These are phyloP conservation scores for Ceratotherium simum DNA, from an alignment of 2,113 vertebrate genomes.

Conservation along the genomic window DNA sequence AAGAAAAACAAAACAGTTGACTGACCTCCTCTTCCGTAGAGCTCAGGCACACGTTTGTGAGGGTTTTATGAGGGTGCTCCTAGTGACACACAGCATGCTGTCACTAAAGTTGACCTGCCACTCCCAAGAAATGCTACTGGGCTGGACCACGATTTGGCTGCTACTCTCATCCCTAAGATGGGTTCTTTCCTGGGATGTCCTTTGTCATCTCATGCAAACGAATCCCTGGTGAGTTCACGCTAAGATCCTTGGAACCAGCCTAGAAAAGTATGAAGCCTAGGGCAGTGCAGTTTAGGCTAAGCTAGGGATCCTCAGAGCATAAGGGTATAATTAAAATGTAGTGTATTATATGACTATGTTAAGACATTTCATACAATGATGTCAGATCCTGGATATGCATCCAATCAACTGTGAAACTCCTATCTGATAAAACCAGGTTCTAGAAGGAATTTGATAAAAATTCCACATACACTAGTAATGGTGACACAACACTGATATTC, in stretches of 20 bases:
- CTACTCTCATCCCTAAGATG: background rate
- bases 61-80: background rate
- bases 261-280: background rate
- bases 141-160: background rate
- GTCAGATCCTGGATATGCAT: background rate
- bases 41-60: background rate
- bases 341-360: background rate
- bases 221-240: background rate
- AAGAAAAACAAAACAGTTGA: background rate
- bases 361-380: background rate
- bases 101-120: background rate
- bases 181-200: background rate
- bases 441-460: constrained; percentile 42
- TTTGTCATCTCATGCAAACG: background rate
- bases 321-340: background rate
- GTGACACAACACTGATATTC: background rate
- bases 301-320: background rate
- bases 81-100: background rate
- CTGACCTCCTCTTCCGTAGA: background rate
- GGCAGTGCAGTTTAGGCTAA: background rate
- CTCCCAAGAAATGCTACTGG: too few relatives aligned
- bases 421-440: background rate
- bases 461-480: background rate
- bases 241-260: background rate
- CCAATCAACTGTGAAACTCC: background rate